Evolutionary conservation across 2,888 invertebrate species (phyloP).

Genomic region (Andrena praecox): DNA sequence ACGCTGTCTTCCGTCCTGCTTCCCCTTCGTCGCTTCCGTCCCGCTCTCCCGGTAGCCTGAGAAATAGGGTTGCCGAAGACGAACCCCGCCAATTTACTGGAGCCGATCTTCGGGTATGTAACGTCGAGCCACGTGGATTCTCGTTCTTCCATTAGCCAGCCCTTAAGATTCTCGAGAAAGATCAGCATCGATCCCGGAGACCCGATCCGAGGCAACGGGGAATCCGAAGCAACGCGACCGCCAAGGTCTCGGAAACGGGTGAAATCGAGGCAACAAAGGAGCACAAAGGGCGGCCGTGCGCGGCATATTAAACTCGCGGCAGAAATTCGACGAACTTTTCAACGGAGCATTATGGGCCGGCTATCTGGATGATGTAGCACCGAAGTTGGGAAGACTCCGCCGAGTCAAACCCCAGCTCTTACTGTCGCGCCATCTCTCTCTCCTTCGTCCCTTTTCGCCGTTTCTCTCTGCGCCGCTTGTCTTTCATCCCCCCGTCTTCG

Average conservation of each 20-base stretch:
- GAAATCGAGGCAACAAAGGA: conserved; percentile 23
- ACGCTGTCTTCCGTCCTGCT: conserved; percentile 48
- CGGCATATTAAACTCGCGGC: conserved; percentile 83
- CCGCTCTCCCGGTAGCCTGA: background rate
- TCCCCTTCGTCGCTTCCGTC: conserved; percentile 9
- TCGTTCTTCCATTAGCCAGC: too few relatives aligned
- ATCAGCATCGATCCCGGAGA: background rate
- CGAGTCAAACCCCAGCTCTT: conserved; percentile 60
- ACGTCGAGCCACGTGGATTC: too few relatives aligned
- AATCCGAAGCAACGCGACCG: conserved; percentile 20
- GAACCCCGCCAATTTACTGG: background rate
- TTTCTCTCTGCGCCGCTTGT: conserved; percentile 22
- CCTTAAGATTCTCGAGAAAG: too few relatives aligned
- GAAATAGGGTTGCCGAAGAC: background rate
- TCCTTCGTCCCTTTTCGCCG: conserved; percentile 21
- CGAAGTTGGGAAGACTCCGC: conserved; percentile 80
- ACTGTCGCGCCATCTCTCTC: conserved; percentile 25
- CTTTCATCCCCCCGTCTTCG: conserved; percentile 27
- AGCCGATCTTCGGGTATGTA: background rate
- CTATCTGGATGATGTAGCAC: conserved; percentile 83
- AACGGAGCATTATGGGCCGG: conserved; percentile 79
- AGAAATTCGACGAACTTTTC: conserved; percentile 82
- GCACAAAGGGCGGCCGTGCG: conserved; percentile 72
- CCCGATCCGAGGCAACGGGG: conserved; percentile 13
- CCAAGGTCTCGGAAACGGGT: background rate